A percentile compares a stretch with the other conserved stretches of the same genome.
Evolutionary conservation across 2,888 invertebrate genomes (phyloP).

Genomic region (Pollenia labialis): DNA sequence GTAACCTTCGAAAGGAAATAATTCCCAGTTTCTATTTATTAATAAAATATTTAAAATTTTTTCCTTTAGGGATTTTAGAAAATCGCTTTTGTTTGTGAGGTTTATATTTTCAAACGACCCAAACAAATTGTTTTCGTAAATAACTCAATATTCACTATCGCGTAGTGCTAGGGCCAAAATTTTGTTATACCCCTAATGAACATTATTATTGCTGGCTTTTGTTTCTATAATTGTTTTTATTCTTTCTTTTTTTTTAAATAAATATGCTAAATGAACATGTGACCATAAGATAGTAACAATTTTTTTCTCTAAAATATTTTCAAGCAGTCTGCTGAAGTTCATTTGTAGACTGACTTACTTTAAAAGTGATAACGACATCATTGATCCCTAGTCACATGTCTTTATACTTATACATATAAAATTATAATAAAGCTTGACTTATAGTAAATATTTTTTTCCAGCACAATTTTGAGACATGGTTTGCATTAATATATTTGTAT

Average conservation of each 20-base stretch:
- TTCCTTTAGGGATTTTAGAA: no score
- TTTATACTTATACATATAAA: constrained; percentile 1
- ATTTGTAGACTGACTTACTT: constrained; percentile 41
- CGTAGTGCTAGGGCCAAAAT: no score
- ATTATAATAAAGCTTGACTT: background rate
- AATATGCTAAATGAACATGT: constrained; percentile 60
- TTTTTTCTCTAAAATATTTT: constrained; percentile 18
- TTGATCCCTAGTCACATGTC: constrained; percentile 64
- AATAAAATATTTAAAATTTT: no score
- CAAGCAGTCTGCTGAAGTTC: constrained; percentile 44
- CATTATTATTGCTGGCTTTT: background rate
- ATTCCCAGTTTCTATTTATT: no score
- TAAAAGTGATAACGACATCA: constrained; percentile 60
- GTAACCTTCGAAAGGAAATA: no score
- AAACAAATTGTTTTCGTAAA: no score
- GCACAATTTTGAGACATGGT: background rate
- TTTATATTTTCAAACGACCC: no score
- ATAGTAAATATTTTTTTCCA: constrained; percentile 14
- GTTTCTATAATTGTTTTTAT: background rate
- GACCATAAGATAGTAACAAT: constrained; percentile 59
- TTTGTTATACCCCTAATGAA: no score
- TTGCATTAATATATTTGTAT: no score
- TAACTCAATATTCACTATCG: no score
- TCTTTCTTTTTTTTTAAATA: constrained; percentile 9
- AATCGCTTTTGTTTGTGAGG: no score